Percentiles rank a stretch among this genome's conserved stretches.
phyloP scores from a whole-genome alignment of 2,797 vertebrate species.

The Neopelma chrysocephalum region DNA sequence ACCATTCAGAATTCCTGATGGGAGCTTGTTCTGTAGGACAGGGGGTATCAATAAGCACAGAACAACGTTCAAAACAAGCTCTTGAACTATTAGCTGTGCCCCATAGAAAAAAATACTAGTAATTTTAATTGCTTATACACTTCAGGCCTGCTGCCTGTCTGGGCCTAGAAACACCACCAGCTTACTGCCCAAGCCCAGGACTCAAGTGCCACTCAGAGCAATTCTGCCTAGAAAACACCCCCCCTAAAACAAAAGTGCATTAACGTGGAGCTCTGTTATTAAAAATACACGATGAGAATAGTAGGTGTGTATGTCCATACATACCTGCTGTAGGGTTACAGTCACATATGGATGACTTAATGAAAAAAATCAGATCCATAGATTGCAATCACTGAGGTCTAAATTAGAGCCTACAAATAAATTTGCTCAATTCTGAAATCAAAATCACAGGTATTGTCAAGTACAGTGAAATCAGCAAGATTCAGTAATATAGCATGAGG shows the following conservation, averaged over 20 bases:
- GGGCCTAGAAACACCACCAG: background rate
- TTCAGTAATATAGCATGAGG: rapidly evolving
- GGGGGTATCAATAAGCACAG: background rate
- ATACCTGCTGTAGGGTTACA: background rate
- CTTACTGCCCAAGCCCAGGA: background rate
- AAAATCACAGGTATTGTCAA: background rate
- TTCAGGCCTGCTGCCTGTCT: background rate
- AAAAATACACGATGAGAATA: rapidly evolving
- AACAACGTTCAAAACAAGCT: background rate
- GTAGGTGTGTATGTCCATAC: background rate
- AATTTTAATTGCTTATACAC: background rate
- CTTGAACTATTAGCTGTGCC: background rate
- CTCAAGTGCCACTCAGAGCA: background rate
- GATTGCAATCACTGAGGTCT: background rate
- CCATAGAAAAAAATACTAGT: rapidly evolving
- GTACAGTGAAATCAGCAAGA: background rate
- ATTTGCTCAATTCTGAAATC: background rate
- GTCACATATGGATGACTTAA: rapidly evolving
- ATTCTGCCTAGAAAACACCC: rapidly evolving
- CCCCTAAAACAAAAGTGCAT: background rate
- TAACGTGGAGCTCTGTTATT: no score
- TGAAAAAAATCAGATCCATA: background rate
- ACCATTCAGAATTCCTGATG: background rate
- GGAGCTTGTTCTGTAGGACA: background rate
- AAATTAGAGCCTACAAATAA: background rate